These are phyloP conservation scores for Sisor rabdophorus DNA, from an alignment of 2,113 vertebrate species.

Conservation along the genomic window DNA sequence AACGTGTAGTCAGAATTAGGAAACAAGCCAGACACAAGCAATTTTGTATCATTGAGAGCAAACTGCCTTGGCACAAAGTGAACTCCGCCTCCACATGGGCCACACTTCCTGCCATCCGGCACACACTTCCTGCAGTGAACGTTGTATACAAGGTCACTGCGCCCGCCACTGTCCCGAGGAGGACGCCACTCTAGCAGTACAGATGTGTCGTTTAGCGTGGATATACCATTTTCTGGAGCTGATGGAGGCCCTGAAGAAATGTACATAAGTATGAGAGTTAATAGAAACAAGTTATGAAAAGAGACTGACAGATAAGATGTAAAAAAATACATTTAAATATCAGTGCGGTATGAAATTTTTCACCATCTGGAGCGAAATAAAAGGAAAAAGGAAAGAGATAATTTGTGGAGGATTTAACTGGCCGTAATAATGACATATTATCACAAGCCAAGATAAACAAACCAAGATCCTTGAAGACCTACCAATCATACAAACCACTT, in stretches of 20 bases:
- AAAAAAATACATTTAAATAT: neutral
- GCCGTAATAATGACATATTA: slow-evolving; percentile 40
- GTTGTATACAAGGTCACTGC: slow-evolving; percentile 74
- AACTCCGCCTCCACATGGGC: slow-evolving; percentile 68
- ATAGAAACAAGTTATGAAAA: neutral
- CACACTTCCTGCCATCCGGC: slow-evolving; percentile 63
- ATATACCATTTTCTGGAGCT: slow-evolving; percentile 75
- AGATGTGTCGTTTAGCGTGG: slow-evolving; percentile 76
- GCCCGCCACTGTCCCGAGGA: slow-evolving; percentile 70
- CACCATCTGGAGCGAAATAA: too few relatives aligned
- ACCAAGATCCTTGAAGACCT: slow-evolving; percentile 25
- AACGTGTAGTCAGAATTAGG: slow-evolving; percentile 80
- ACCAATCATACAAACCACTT: neutral
- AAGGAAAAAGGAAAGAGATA: neutral
- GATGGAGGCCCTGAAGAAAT: slow-evolving; percentile 68
- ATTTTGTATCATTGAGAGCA: slow-evolving; percentile 63
- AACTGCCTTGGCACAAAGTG: slow-evolving; percentile 77
- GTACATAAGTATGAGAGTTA: neutral
- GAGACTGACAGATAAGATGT: neutral
- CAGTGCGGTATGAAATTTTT: neutral
- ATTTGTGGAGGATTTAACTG: slow-evolving; percentile 19
- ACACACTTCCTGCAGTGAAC: slow-evolving; percentile 74
- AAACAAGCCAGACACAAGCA: slow-evolving; percentile 72
- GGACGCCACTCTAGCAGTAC: slow-evolving; percentile 76
- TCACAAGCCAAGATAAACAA: slow-evolving; percentile 22